phyloP scores from a whole-genome alignment of 2,888 invertebrate genomes.

The Morpho deidamia region DNA sequence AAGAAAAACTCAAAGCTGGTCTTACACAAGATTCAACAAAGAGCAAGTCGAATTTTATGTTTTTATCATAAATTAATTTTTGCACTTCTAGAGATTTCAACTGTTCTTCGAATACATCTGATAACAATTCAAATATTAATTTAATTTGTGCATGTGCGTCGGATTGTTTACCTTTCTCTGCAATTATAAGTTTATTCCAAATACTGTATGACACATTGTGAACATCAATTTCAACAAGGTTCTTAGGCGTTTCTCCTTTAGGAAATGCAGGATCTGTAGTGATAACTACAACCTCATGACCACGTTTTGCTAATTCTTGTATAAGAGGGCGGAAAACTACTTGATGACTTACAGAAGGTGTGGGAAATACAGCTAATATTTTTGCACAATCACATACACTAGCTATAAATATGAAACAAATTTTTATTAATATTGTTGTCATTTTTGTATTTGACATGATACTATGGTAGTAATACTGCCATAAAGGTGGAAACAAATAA shows the following conservation, averaged over 20 bases:
- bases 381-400: conserved; percentile 29
- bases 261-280: conserved; percentile 42
- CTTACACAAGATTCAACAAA: conserved; percentile 35
- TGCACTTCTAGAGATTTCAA: conserved; percentile 22
- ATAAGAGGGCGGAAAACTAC: conserved; percentile 39
- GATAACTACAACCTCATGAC: conserved; percentile 50
- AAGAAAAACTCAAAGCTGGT: conserved; percentile 33
- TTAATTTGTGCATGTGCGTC: conserved; percentile 6
- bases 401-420: conserved; percentile 1
- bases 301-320: conserved; percentile 40
- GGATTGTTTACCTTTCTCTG: conserved; percentile 7
- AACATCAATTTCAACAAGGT: conserved; percentile 45
- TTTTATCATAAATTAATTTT: conserved; percentile 20
- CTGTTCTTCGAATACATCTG: conserved; percentile 25
- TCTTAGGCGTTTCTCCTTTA: conserved; percentile 39
- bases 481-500: background rate
- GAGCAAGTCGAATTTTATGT: conserved; percentile 37
- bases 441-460: background rate
- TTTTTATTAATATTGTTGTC: background rate
- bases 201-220: conserved; percentile 40
- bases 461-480: too few relatives aligned
- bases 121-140: conserved; percentile 6
- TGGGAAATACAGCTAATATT: conserved; percentile 44
- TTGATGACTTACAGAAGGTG: conserved; percentile 48
- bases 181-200: conserved; percentile 14